Conservation (phyloP, 1,140 invertebrate species). For the Panagrolaimus sp. region DNA sequence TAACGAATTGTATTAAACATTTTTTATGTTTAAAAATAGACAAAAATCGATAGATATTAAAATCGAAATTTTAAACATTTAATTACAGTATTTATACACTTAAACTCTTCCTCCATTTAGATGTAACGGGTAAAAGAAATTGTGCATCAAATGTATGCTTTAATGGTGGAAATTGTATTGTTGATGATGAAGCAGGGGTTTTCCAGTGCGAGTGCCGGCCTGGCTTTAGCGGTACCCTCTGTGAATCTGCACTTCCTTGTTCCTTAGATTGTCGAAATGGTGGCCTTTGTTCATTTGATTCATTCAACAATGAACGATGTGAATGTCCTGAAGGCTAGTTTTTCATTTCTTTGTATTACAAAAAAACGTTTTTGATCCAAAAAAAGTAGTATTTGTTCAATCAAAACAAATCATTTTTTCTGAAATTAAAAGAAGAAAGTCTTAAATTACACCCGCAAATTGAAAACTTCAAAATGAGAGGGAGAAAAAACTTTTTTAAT, state of each 20-base stretch:
- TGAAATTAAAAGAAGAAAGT: too few species aligned
- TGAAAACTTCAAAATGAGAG: not conserved
- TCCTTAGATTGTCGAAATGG: slow-evolving; percentile 19
- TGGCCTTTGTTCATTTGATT: slow-evolving; percentile 16
- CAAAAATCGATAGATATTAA: too few species aligned
- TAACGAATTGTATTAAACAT: too few species aligned
- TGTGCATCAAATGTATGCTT: slow-evolving; percentile 13
- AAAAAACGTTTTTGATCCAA: too few species aligned
- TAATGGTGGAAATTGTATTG: slow-evolving; percentile 18
- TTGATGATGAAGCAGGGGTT: slow-evolving; percentile 7
- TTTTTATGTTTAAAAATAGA: too few species aligned
- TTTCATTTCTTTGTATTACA: not conserved
- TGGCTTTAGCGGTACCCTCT: slow-evolving; percentile 20
- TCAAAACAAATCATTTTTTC: not conserved
- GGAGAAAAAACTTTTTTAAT: not conserved
- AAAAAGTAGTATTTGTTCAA: too few species aligned
- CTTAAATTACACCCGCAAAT: not conserved
- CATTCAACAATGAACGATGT: slow-evolving; percentile 5
- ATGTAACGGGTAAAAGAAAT: not conserved
- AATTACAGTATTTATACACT: too few species aligned
- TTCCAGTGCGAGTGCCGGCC: slow-evolving; percentile 20
- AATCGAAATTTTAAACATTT: too few species aligned
- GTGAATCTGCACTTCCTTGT: slow-evolving; percentile 19
- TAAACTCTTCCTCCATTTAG: not conserved
- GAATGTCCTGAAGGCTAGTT: slow-evolving; percentile 4